phyloP scores from a whole-genome alignment of 2,113 vertebrate genomes.

The Aix galericulata region DNA sequence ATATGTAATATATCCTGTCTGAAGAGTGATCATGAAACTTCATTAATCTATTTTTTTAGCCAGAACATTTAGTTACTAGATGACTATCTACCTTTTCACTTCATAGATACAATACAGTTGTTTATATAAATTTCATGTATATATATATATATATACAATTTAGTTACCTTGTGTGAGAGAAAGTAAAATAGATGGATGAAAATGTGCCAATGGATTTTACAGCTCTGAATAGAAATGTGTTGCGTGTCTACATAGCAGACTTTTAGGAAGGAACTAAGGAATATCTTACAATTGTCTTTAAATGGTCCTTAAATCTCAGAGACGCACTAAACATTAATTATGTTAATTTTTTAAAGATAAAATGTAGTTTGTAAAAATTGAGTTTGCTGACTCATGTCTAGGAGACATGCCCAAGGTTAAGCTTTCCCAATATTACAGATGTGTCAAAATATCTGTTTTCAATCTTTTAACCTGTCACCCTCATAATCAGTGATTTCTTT shows the following conservation, averaged over 20 bases:
- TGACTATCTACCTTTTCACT: neutral
- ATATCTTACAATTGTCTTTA: neutral
- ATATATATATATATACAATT: too few relatives aligned
- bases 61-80: neutral
- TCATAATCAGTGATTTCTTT: neutral
- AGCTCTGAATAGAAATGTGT: neutral
- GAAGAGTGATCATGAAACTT: neutral
- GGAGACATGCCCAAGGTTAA: fast-evolving
- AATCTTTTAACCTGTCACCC: neutral
- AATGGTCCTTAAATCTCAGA: neutral
- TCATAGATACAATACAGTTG: neutral
- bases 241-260: fast-evolving
- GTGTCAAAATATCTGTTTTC: neutral
- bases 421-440: neutral
- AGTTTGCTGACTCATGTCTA: neutral
- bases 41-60: neutral
- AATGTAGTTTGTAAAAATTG: neutral
- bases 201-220: neutral
- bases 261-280: neutral
- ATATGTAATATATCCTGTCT: neutral
- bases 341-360: neutral
- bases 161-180: neutral
- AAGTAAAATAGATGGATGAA: neutral
- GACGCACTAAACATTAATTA: fast-evolving
- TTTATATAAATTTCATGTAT: neutral